Evolutionary conservation across 1,140 invertebrate genomes (phyloP).

Genomic region (Anadara kagoshimensis): DNA sequence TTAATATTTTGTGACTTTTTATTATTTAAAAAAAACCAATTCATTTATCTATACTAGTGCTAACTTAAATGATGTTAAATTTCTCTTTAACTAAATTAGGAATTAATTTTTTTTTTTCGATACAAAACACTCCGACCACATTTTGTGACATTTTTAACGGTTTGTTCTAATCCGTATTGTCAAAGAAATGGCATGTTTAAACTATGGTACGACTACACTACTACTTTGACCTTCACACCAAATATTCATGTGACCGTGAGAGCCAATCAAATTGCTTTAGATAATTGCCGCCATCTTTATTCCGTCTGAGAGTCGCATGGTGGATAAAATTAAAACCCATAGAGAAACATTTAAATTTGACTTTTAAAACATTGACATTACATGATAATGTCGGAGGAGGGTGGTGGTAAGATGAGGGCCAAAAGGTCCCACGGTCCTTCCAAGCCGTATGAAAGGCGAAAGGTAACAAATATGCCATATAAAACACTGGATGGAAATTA

Average conservation of each 20-base stretch:
- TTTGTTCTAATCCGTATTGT: no score
- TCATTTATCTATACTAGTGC: no score
- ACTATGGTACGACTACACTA: no score
- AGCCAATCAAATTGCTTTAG: conserved; percentile 14
- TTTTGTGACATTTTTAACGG: no score
- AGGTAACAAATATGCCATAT: conserved; percentile 13
- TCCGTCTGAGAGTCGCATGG: conserved; percentile 32
- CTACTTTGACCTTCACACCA: no score
- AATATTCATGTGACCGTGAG: conserved; percentile 8
- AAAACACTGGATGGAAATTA: neutral
- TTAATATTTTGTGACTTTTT: no score
- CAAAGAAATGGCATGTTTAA: no score
- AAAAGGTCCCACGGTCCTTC: conserved; percentile 6
- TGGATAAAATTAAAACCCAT: conserved; percentile 16
- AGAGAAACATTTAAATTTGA: conserved; percentile 1
- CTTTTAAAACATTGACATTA: conserved; percentile 12
- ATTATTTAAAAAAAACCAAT: no score
- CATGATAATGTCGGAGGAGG: conserved; percentile 29
- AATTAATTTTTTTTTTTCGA: no score
- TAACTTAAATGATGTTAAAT: no score
- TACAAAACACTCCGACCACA: no score
- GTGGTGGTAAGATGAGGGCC: conserved; percentile 27
- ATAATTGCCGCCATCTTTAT: conserved; percentile 32
- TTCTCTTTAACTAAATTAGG: no score
- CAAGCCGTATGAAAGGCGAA: conserved; percentile 30